Conservation (phyloP, 2,888 invertebrate species). For the Drosophila cracens region DNA sequence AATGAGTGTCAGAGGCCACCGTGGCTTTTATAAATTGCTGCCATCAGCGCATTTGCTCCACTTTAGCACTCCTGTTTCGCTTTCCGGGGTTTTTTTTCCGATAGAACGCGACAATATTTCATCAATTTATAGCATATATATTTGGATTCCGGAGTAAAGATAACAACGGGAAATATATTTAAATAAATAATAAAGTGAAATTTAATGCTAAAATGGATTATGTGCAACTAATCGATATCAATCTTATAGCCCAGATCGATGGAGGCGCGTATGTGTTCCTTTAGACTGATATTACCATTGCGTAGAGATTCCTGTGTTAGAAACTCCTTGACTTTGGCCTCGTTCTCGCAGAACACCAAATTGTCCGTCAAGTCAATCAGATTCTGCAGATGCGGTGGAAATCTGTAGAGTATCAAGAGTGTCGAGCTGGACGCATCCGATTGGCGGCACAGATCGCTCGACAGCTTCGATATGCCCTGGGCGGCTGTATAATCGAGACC, state of each 20-base stretch:
- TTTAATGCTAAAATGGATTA: conserved; percentile 37
- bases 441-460: conserved; percentile 77
- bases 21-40: conserved; percentile 77
- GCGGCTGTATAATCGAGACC: conserved; percentile 90
- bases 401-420: conserved; percentile 78
- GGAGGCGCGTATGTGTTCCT: conserved; percentile 84
- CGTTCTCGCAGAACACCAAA: conserved; percentile 82
- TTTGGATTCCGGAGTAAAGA: conserved; percentile 6
- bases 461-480: conserved; percentile 85
- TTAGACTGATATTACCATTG: conserved; percentile 83
- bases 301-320: conserved; percentile 83
- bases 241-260: conserved; percentile 84
- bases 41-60: conserved; percentile 73
- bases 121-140: conserved; percentile 20
- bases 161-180: conserved; percentile 25
- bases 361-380: conserved; percentile 83
- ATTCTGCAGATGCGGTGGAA: conserved; percentile 76
- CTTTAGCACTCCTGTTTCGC: conserved; percentile 51
- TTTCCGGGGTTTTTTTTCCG: conserved; percentile 10
- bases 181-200: conserved; percentile 61
- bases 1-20: conserved; percentile 48
- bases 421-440: conserved; percentile 72
- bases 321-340: conserved; percentile 81
- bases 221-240: conserved; percentile 74
- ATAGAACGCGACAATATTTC: conserved; percentile 22